Conservation (phyloP, 1,140 invertebrate genomes). For the Cepaea nemoralis region DNA sequence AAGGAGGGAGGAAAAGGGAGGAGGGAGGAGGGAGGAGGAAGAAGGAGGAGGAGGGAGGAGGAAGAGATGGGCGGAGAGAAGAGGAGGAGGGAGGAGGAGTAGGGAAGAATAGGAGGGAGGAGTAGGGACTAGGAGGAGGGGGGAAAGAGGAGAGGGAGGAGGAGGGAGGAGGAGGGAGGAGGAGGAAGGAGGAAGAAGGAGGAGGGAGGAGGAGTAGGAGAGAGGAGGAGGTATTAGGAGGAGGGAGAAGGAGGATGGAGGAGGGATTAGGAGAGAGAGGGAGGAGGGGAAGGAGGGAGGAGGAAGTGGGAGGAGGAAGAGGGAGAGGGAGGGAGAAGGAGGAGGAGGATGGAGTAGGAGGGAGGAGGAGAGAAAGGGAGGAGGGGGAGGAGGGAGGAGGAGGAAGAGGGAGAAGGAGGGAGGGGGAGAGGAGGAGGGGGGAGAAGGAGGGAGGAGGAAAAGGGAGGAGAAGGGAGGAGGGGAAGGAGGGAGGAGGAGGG, state of each 20-base stretch:
- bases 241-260: too few relatives aligned
- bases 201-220: too few relatives aligned
- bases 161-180: constrained; percentile 38
- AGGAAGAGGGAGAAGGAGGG: not conserved
- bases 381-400: not conserved
- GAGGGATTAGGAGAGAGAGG: too few relatives aligned
- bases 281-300: constrained; percentile 13
- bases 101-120: too few relatives aligned
- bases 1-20: not conserved
- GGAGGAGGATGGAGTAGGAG: too few relatives aligned
- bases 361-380: constrained; percentile 2
- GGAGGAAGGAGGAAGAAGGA: constrained; percentile 11
- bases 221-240: too few relatives aligned
- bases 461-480: not conserved
- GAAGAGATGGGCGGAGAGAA: too few relatives aligned
- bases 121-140: too few relatives aligned
- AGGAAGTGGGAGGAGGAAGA: too few relatives aligned
- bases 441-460: not conserved
- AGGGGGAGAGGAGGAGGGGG: constrained; percentile 3
- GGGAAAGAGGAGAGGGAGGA: constrained; percentile 40
- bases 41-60: constrained; percentile 19
- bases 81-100: too few relatives aligned
- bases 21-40: not conserved
- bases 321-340: too few relatives aligned
- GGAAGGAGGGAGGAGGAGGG: not conserved